These are phyloP conservation scores for Terebella lapidaria DNA, from an alignment of 2,888 invertebrate species.

Conservation along the genomic window DNA sequence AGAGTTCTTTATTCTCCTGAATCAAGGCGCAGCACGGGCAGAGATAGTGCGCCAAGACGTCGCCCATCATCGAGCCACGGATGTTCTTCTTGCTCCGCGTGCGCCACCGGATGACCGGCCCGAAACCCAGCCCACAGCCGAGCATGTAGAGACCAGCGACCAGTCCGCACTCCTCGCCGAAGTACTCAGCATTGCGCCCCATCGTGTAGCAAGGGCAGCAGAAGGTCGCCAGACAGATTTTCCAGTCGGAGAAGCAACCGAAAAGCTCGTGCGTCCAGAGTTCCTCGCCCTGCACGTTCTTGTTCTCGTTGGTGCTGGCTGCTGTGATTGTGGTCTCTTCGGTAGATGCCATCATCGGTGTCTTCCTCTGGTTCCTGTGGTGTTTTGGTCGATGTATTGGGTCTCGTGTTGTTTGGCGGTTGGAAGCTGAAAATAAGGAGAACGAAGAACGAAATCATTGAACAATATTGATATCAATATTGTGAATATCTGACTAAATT, in stretches of 20 bases:
- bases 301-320: no score
- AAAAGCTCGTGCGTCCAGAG: slow-evolving; percentile 12
- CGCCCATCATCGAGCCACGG: slow-evolving; percentile 21
- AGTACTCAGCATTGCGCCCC: slow-evolving; percentile 20
- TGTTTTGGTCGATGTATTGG: no score
- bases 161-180: slow-evolving; percentile 17
- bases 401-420: no score
- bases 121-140: slow-evolving; percentile 11
- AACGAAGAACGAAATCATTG: no score
- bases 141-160: slow-evolving; percentile 14
- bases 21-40: slow-evolving; percentile 25
- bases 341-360: no score
- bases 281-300: neutral
- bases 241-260: slow-evolving; percentile 20
- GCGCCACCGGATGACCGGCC: slow-evolving; percentile 22
- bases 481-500: no score
- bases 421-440: no score
- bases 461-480: no score
- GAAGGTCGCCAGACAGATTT: slow-evolving; percentile 20
- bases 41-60: slow-evolving; percentile 17
- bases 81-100: slow-evolving; percentile 20
- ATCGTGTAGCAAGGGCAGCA: slow-evolving; percentile 23
- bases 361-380: no score
- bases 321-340: no score
- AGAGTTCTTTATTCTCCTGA: slow-evolving; percentile 26